Percentiles rank a stretch among this genome's conserved stretches.
Conservation (phyloP, 2,113 vertebrate species). For the Lycocorax pyrrhopterus region DNA sequence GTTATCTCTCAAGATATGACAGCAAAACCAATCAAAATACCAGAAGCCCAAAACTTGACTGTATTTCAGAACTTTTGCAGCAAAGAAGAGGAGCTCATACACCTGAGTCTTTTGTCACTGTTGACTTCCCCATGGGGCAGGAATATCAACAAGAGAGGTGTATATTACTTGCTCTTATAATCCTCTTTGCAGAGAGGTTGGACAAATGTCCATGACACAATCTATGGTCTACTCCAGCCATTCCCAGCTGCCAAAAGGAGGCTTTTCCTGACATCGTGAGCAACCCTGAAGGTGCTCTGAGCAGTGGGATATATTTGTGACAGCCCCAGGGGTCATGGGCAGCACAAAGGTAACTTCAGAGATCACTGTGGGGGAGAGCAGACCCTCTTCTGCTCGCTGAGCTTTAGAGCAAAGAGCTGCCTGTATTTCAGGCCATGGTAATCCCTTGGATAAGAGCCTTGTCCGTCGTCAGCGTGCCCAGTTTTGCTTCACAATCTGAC, state of each 20-base stretch:
- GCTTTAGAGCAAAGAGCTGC: background rate
- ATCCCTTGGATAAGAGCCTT: background rate
- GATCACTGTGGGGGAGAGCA: background rate
- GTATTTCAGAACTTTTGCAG: background rate
- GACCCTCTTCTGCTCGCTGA: background rate
- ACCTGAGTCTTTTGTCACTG: background rate
- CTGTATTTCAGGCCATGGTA: background rate
- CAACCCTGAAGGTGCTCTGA: background rate
- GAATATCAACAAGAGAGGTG: background rate
- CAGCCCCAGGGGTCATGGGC: background rate
- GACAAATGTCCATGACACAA: background rate
- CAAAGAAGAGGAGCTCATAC: background rate
- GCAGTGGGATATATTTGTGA: background rate
- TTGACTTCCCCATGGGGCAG: background rate
- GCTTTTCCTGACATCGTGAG: background rate
- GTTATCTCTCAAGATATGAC: background rate
- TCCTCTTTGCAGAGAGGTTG: background rate
- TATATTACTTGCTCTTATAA: background rate
- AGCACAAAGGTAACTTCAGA: background rate
- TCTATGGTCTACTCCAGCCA: background rate
- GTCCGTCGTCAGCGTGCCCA: rapidly evolving
- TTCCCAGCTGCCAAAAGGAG: background rate
- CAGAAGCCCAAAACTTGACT: background rate
- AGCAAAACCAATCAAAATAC: background rate
- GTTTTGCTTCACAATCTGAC: background rate